These are phyloP conservation scores for Alentia gelatinosa DNA, from an alignment of 2,888 invertebrate genomes.

Conservation along the genomic window DNA sequence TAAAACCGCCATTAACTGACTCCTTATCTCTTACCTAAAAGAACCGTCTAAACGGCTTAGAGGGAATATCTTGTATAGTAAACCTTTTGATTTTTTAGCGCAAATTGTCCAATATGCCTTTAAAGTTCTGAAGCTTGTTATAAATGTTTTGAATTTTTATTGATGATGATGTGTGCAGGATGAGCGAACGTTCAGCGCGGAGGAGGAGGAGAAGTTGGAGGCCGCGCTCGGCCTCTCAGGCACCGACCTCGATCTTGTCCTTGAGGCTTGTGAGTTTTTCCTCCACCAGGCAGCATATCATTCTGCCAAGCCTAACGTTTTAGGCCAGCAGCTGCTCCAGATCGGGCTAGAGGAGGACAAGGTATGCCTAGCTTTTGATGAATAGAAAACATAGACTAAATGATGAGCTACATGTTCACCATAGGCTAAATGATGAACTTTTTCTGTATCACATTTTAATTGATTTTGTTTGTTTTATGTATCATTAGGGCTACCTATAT, in stretches of 20 bases:
- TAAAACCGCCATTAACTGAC: no score
- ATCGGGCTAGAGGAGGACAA: constrained; percentile 77
- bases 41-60: no score
- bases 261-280: constrained; percentile 79
- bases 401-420: no score
- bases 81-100: no score
- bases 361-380: constrained; percentile 66
- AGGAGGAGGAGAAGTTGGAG: constrained; percentile 79
- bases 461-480: not conserved
- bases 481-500: not conserved
- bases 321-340: constrained; percentile 75
- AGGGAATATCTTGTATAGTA: no score
- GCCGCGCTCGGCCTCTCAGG: constrained; percentile 73
- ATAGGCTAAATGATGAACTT: no score
- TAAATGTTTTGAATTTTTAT: not conserved
- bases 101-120: no score
- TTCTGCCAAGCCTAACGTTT: constrained; percentile 77
- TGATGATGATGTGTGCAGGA: constrained; percentile 66
- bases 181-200: constrained; percentile 78
- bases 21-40: no score
- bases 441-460: no score
- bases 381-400: no score
- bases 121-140: no score
- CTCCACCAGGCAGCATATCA: constrained; percentile 80
- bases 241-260: constrained; percentile 75